These are phyloP conservation scores for Caenorhabditis sp. DNA, from an alignment of 2,888 invertebrate genomes.

Conservation along the genomic window DNA sequence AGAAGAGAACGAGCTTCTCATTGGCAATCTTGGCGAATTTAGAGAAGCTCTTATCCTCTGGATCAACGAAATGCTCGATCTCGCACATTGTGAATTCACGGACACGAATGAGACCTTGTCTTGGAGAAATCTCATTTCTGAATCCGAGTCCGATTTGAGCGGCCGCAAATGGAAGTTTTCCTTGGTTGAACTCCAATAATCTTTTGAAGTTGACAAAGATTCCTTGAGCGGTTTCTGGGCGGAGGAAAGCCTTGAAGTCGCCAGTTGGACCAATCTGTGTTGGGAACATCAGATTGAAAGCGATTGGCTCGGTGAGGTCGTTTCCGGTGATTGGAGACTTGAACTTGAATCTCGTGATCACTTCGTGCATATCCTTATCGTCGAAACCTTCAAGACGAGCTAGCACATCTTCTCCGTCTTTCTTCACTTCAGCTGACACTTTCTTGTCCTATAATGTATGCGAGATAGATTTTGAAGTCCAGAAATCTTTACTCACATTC, in stretches of 20 bases:
- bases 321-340: slow-evolving; percentile 97
- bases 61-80: slow-evolving; percentile 99
- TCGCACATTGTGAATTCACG: slow-evolving; percentile 97
- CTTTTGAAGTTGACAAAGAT: slow-evolving; percentile 99
- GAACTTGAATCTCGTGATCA: slow-evolving; percentile 93
- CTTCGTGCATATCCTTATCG: slow-evolving; percentile 81
- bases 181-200: slow-evolving; percentile 95
- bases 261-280: slow-evolving; percentile 98
- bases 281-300: slow-evolving; percentile 99
- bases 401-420: slow-evolving; percentile 89
- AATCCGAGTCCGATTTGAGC: slow-evolving; percentile 99
- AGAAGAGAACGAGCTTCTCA: slow-evolving; percentile 91
- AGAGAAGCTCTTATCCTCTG: slow-evolving; percentile 90
- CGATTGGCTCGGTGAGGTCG: slow-evolving; percentile 94
- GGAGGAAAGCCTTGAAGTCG: slow-evolving; percentile 90
- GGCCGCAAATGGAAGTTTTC: slow-evolving; percentile 91
- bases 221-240: slow-evolving; percentile 99
- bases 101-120: slow-evolving; percentile 85
- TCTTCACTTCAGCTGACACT: slow-evolving; percentile 87
- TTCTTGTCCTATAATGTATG: slow-evolving; percentile 88
- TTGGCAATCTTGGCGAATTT: slow-evolving; percentile 90
- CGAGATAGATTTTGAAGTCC: neutral
- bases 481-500: no score
- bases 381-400: slow-evolving; percentile 86
- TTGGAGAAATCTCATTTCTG: slow-evolving; percentile 98